Evolutionary conservation across 2,888 invertebrate genomes (phyloP).

Genomic region (Drosophila picticornis): DNA sequence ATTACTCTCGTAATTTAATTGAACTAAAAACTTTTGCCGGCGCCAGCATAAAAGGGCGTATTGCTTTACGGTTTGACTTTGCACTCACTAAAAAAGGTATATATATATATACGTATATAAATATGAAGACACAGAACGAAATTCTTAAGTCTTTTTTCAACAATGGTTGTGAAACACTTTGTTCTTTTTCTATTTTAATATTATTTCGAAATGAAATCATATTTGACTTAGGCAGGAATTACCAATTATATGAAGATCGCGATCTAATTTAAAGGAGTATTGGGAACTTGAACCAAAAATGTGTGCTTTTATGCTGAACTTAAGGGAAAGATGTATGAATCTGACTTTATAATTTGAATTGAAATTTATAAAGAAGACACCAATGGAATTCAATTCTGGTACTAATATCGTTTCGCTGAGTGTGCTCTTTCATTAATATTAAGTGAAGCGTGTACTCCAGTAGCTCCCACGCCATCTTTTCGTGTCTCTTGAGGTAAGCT

Average conservation of each 20-base stretch:
- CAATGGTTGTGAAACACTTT: not conserved
- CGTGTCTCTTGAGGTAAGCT: conserved; percentile 31
- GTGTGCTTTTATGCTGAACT: not conserved
- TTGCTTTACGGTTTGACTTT: not conserved
- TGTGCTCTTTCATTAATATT: conserved; percentile 17
- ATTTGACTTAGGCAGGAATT: no score
- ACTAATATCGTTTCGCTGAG: not conserved
- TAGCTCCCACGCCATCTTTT: not conserved
- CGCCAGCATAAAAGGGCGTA: conserved; percentile 28
- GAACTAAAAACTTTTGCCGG: conserved; percentile 50
- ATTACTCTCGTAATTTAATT: conserved; percentile 48
- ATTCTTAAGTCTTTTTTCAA: not conserved
- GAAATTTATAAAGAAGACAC: not conserved
- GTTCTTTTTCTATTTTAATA: no score
- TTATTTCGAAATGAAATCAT: no score
- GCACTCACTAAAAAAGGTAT: conserved; percentile 2
- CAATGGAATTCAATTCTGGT: not conserved
- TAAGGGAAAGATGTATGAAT: not conserved
- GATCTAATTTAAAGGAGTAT: no score
- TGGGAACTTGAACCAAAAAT: no score
- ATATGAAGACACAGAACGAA: not conserved
- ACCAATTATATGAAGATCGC: not conserved
- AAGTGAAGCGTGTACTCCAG: conserved; percentile 8
- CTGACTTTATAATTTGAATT: not conserved
- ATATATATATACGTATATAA: not conserved